phyloP scores from a whole-genome alignment of 2,113 vertebrate species.

The Myotis davidii region DNA sequence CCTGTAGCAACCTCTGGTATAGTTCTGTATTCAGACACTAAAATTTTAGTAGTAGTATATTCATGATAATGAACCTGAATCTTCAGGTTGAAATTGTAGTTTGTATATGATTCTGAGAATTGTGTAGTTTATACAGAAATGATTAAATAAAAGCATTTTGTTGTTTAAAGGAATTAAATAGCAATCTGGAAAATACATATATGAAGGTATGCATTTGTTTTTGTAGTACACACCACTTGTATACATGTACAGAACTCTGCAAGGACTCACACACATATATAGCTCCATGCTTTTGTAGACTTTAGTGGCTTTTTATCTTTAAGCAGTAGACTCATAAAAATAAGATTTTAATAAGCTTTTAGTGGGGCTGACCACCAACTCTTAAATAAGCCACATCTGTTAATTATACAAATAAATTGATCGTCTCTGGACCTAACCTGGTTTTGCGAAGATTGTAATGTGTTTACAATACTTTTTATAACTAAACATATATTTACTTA shows the following conservation, averaged over 20 bases:
- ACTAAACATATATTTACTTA: background rate
- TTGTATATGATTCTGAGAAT: background rate
- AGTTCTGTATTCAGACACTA: background rate
- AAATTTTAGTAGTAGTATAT: background rate
- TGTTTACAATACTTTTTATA: background rate
- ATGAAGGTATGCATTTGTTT: background rate
- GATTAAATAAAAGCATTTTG: background rate
- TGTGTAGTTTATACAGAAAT: background rate
- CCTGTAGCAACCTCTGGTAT: background rate
- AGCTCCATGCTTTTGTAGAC: background rate
- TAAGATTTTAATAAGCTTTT: conserved; percentile 28
- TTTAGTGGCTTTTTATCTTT: conserved; percentile 15
- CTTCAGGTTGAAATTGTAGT: background rate
- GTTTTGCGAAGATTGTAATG: background rate
- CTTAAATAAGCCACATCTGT: conserved; percentile 13
- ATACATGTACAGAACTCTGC: background rate
- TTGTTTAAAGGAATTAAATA: conserved; percentile 19
- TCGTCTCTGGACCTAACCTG: background rate
- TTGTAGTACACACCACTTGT: background rate
- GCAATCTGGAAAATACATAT: background rate
- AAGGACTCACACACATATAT: background rate
- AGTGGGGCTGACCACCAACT: background rate
- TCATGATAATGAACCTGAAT: background rate
- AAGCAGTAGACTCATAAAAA: background rate
- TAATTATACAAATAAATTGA: background rate